Conservation (phyloP, 1,140 invertebrate genomes). For the Aphis craccivora region DNA sequence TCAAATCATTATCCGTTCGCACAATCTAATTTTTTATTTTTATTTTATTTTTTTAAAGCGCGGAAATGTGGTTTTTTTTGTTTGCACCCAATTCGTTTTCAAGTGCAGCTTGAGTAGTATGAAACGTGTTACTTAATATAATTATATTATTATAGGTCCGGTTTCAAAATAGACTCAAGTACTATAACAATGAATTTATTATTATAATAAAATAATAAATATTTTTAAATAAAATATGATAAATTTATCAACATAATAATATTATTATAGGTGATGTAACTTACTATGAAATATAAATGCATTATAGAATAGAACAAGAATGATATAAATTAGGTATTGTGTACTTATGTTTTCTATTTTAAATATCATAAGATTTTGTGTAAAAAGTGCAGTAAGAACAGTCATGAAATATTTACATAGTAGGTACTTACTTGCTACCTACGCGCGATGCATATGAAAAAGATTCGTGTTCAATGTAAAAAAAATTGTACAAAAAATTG, state of each 20-base stretch:
- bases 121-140: neutral
- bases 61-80: neutral
- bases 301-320: neutral
- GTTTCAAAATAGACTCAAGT: neutral
- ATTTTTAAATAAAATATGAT: neutral
- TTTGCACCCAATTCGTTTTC: neutral
- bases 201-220: neutral
- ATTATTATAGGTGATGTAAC: neutral
- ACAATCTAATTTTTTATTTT: neutral
- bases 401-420: neutral
- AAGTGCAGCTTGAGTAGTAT: neutral
- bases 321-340: neutral
- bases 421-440: neutral
- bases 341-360: neutral
- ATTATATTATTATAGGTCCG: neutral
- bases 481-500: neutral
- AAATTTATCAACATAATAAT: neutral
- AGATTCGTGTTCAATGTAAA: neutral
- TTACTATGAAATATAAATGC: neutral
- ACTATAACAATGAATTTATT: neutral
- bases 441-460: neutral
- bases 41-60: neutral
- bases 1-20: neutral
- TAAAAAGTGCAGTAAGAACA: neutral
- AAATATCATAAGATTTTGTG: neutral